Evolutionary conservation across 2,888 invertebrate species (phyloP), one percentile per base, ranked within the genome.

Genomic region (Perithous albicinctus): DNA sequence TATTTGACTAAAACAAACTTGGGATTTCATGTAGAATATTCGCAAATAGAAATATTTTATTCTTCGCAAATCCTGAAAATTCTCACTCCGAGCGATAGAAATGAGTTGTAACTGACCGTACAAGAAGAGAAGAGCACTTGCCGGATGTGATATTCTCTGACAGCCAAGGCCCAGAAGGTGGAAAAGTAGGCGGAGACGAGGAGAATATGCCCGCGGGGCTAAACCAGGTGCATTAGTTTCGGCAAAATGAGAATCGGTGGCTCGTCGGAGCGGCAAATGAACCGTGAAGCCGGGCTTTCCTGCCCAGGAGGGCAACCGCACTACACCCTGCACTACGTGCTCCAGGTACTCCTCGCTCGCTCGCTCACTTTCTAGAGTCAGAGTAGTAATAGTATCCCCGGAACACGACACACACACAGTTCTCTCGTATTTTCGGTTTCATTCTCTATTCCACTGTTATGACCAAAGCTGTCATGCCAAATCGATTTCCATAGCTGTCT

Each of bases 171-270:
- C 38, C 6, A 8, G 3, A 41, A 41, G 38, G 29, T 32, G n/a
- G n/a, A 23, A 23, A 41, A 43, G 56, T 41, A 5, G 15, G 29
- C 7, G 54, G 15, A 38, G 1, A 43, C 26, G 23, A 12, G 38
- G 35, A 61, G 69, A 43, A 70, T 38, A 26, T 41, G 43, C 70
- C 54, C 12, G 56, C 41, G 56, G 56, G 56, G 29, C 26, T 18
- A 70, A 69, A 79, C 66, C 73, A 80, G 80, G 77, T 80, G 70
- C 70, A 80, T 80, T 80, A 69, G 70, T 78, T 83, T 73, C 77
- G 74, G 41, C 29, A 59, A 61, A 80, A 77, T 79, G 63, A 64
- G 64, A 64, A 15, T n/a, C 54, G 51, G 38, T 43, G 69, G 63
- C 26, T 77, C 79, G 74, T 74, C 73, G 64, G 32, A 54, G 74